phyloP scores from a whole-genome alignment of 2,113 vertebrate species.

The Todiramphus chloris region DNA sequence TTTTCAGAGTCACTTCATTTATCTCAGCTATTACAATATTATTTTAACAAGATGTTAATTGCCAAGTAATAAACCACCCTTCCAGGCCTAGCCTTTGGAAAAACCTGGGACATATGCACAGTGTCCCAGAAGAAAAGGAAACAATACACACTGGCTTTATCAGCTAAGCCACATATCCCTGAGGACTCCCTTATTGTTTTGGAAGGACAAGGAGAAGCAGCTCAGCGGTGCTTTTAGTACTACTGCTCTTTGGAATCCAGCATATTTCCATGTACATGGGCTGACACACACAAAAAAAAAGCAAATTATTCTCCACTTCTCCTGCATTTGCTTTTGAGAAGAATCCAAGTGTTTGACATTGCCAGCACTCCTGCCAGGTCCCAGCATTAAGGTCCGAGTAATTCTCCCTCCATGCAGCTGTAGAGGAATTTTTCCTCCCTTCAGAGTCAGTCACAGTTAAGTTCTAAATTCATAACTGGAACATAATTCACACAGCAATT shows the following conservation, averaged over 20 bases:
- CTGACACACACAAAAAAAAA: neutral
- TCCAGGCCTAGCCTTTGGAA: neutral
- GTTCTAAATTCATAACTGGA: conserved; percentile 62
- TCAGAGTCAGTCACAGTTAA: conserved; percentile 16
- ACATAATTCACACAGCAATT: conserved; percentile 58
- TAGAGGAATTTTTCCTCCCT: neutral
- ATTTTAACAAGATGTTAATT: neutral
- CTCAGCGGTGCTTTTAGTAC: rapidly evolving
- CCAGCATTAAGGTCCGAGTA: neutral
- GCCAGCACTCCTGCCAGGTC: neutral
- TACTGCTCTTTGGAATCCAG: neutral
- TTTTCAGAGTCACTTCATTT: neutral
- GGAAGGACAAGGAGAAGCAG: neutral
- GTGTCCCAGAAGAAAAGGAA: neutral
- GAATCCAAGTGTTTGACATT: neutral
- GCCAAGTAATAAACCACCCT: neutral
- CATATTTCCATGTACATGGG: neutral
- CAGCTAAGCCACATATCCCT: neutral
- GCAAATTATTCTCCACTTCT: neutral
- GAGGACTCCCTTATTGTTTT: neutral
- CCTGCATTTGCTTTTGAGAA: neutral
- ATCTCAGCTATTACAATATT: neutral
- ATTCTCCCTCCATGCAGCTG: neutral
- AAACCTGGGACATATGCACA: neutral
- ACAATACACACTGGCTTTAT: neutral